A percentile compares a stretch with the other conserved stretches of the same genome.
phyloP scores from a whole-genome alignment of 2,113 vertebrate species.

The Narcine bancroftii region DNA sequence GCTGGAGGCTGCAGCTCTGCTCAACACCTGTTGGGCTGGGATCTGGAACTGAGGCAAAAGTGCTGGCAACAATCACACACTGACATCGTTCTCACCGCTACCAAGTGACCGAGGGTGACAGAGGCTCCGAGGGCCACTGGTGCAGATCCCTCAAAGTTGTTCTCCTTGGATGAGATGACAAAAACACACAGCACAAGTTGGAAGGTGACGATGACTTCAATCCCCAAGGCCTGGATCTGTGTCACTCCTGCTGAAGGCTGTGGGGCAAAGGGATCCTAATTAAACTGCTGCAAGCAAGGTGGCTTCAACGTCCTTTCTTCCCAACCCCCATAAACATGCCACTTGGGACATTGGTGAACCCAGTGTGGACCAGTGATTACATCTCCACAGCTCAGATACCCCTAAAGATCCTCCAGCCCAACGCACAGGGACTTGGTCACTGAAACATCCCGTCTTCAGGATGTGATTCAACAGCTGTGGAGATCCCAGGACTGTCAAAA shows the following conservation, averaged over 20 bases:
- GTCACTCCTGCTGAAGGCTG: constrained; percentile 10
- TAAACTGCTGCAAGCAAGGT: not conserved
- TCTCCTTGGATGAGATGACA: not conserved
- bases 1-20: too few relatives aligned
- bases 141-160: not conserved
- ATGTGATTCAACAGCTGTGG: too few relatives aligned
- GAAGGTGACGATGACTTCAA: constrained; percentile 16
- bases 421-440: too few relatives aligned
- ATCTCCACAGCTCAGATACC: not conserved
- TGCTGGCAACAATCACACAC: not conserved
- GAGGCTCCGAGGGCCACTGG: not conserved
- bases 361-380: not conserved
- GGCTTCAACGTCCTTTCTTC: not conserved
- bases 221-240: not conserved
- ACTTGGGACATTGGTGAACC: not conserved
- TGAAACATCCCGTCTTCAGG: too few relatives aligned
- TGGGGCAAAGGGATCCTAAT: not conserved
- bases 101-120: constrained; percentile 17
- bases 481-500: too few relatives aligned
- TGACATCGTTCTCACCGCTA: constrained; percentile 1
- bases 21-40: not conserved
- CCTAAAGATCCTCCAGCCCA: not conserved
- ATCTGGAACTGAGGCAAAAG: not conserved
- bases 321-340: not conserved
- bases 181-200: constrained; percentile 8